Conservation (phyloP, 1,140 invertebrate species). For the Drosophila nasuta region DNA sequence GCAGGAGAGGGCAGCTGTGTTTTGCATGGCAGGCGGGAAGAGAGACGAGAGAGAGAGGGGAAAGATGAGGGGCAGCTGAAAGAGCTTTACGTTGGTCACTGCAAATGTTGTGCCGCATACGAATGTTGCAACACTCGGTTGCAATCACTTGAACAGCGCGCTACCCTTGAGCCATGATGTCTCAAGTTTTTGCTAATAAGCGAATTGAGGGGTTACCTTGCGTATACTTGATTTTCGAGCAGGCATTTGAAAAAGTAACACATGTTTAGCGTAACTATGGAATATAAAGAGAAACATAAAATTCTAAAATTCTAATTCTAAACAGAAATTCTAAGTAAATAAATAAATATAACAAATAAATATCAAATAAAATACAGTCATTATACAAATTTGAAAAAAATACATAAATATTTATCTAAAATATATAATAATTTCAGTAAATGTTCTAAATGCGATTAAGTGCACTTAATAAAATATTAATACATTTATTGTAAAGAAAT, state of each 20-base stretch:
- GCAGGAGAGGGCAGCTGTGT: conserved; percentile 11
- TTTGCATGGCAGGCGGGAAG: background rate
- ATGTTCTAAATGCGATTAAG: no score
- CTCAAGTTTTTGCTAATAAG: background rate
- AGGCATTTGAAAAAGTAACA: background rate
- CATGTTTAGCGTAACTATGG: no score
- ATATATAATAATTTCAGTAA: no score
- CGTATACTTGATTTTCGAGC: background rate
- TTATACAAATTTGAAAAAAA: no score
- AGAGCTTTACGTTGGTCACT: conserved; percentile 48
- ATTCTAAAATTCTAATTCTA: no score
- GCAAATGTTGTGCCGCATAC: conserved; percentile 20
- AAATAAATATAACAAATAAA: no score
- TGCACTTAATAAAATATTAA: no score
- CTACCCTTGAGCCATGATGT: conserved; percentile 3
- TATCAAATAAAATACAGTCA: no score
- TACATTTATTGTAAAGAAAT: no score
- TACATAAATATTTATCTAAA: no score
- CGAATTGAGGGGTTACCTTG: background rate
- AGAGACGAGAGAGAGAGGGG: background rate
- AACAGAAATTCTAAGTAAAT: no score
- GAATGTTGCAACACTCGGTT: conserved; percentile 12
- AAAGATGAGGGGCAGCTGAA: conserved; percentile 3
- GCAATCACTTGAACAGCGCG: conserved; percentile 7
- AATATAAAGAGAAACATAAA: no score